Conservation (phyloP, 92 coral and sea anemone species). For the Virgularia gustaviana region DNA sequence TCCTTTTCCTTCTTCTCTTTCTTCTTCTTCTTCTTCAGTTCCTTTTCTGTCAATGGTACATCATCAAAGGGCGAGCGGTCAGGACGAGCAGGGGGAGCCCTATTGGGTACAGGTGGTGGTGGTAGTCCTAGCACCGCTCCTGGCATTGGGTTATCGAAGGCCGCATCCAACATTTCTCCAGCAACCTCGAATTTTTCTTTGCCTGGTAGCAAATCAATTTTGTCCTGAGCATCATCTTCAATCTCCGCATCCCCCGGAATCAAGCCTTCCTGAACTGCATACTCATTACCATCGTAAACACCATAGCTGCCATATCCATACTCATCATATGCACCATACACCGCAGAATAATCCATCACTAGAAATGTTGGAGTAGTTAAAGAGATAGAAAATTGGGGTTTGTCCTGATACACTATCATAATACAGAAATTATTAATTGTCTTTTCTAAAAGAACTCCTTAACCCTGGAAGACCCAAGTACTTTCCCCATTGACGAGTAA, state of each 20-base stretch:
- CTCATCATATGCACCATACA: background rate
- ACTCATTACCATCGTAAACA: background rate
- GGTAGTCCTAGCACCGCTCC: background rate
- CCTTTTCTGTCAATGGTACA: background rate
- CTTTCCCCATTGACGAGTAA: too few species aligned
- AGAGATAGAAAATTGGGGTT: too few species aligned
- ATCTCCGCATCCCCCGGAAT: background rate
- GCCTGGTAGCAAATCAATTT: background rate
- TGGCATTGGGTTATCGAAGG: background rate
- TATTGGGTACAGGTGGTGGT: background rate
- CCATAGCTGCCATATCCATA: background rate
- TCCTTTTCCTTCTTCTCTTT: background rate
- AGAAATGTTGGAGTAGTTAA: too few species aligned
- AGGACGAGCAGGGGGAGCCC: slow-evolving; percentile 1
- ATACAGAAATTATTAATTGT: too few species aligned
- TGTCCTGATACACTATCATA: too few species aligned
- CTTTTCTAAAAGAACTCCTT: too few species aligned
- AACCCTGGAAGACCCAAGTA: too few species aligned
- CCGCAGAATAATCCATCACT: background rate
- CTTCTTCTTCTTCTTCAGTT: background rate
- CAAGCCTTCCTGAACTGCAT: background rate
- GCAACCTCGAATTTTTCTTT: background rate
- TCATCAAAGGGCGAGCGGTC: background rate
- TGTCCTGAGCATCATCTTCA: background rate
- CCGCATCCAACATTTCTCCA: background rate